Conservation (phyloP, 2,797 vertebrate genomes). For the Anabas testudineus region DNA sequence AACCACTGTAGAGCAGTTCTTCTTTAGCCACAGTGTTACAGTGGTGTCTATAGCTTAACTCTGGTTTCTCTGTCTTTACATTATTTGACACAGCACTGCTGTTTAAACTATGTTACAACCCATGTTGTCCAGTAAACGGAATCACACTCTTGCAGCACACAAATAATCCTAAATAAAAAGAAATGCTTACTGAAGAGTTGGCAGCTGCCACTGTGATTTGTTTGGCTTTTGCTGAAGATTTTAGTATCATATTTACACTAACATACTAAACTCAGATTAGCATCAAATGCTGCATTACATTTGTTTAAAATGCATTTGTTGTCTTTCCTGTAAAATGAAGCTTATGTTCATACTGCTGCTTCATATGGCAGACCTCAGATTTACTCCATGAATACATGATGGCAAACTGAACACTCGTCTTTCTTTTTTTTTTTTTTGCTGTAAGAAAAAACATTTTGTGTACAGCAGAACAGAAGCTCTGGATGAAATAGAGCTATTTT, state of each 20-base stretch:
- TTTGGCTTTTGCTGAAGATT: background rate
- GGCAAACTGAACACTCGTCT: too few species aligned
- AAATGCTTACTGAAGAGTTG: background rate
- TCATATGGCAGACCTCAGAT: background rate
- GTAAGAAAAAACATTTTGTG: too few species aligned
- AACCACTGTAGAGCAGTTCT: background rate
- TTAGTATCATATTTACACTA: background rate
- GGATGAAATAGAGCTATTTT: background rate
- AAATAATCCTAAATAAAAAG: background rate
- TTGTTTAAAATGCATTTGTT: background rate
- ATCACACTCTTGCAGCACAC: background rate
- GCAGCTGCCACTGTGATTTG: background rate
- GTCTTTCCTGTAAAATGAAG: background rate
- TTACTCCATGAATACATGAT: too few species aligned
- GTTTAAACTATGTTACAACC: background rate
- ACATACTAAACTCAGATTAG: background rate
- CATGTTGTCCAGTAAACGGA: too few species aligned
- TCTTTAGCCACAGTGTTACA: background rate
- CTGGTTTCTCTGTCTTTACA: conserved; percentile 8
- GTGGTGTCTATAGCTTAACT: background rate
- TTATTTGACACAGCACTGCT: background rate
- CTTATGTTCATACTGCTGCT: background rate
- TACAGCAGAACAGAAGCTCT: background rate
- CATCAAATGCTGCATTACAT: too few species aligned
- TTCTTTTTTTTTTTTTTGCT: too few species aligned